Evolutionary conservation across 2,888 invertebrate species (phyloP), one percentile per base, ranked within the genome.

Genomic region (Tachystola acroxantha): DNA sequence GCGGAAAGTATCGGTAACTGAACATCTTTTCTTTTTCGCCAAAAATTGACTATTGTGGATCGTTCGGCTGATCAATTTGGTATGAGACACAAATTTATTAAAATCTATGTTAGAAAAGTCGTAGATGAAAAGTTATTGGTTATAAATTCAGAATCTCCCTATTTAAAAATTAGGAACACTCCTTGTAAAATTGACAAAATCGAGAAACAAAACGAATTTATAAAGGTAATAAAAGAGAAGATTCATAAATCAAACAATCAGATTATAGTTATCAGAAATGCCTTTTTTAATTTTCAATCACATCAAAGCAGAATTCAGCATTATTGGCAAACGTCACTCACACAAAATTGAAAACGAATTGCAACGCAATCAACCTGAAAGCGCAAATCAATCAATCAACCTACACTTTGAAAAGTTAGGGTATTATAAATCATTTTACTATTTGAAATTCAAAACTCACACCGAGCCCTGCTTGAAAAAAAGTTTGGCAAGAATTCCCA

Each of bases 261-360:
- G n/a, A 24, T n/a, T n/a, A n/a, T 1, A 9, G 14, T n/a, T 1
- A 14, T 31, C 7, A 19, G 11, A 31, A 16, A 16, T 20, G 1
- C 7, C 7, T 10, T 28, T 29, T 29, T 13, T 16, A 11, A 27
- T 27, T 4, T 7, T 11, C 27, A 27, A 27, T 11, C 9, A 24
- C 9, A n/a, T 24, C n/a, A 13, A 28, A 28, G 11, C 14, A 2
- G 14, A 14, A 2, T 30, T n/a, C 4, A 7, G 16, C 14, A 30
- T 30, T 27, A 30, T 14, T 16, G n/a, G 7, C 9, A 39, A 34
- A n/a, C 26, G 39, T 38, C 40, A 30, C 46, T 49, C 46, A 43
- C 41, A 40, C 29, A 27, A 27, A 32, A 46, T 20, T 35, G 38
- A 36, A 25, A n/a, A 28, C 25, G 20, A 34, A 32, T 31, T 44